phyloP scores from a whole-genome alignment of 2,888 invertebrate genomes.

The Cerastoderma edule region DNA sequence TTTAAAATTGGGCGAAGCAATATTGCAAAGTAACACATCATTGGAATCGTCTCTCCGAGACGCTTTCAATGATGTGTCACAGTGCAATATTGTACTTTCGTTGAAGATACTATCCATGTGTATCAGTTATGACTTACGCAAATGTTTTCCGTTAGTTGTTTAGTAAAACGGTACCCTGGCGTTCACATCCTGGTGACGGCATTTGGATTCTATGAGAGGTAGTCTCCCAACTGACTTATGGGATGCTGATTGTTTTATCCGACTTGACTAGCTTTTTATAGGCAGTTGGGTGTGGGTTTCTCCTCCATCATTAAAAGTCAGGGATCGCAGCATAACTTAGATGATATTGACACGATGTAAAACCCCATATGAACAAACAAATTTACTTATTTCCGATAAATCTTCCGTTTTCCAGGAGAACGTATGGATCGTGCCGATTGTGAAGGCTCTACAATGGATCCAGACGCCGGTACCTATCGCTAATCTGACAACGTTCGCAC shows the following conservation, averaged over 20 bases:
- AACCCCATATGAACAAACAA: neutral
- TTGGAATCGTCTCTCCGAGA: no score
- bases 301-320: neutral
- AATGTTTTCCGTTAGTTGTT: no score
- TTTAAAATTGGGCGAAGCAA: no score
- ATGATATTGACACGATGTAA: no score
- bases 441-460: slow-evolving; percentile 70
- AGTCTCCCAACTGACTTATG: neutral
- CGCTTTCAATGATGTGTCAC: no score
- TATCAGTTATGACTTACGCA: no score
- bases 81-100: no score
- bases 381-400: neutral
- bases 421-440: slow-evolving; percentile 65
- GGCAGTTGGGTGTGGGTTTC: neutral
- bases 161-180: no score
- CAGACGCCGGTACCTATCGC: slow-evolving; percentile 62
- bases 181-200: no score
- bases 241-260: neutral
- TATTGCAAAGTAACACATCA: no score
- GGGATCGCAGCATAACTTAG: neutral
- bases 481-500: slow-evolving; percentile 62
- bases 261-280: neutral
- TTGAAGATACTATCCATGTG: no score
- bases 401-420: slow-evolving; percentile 60
- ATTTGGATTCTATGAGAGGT: no score